Conservation (phyloP, 2,113 vertebrate genomes). For the Tinamus guttatus region DNA sequence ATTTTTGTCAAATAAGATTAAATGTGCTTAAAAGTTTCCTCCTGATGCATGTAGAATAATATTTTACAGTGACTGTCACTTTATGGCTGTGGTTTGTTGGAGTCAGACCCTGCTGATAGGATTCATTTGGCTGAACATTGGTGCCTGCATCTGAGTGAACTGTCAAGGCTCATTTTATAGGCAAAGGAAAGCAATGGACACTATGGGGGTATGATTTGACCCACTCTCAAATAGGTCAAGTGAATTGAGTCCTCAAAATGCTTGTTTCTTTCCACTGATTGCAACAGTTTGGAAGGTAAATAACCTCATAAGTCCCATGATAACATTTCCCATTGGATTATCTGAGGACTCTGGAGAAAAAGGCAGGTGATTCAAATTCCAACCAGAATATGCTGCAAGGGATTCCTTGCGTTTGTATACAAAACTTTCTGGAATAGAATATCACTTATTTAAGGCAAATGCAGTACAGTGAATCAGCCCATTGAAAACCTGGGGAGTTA, state of each 20-base stretch:
- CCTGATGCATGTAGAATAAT: neutral
- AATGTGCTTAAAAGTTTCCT: conserved; percentile 4
- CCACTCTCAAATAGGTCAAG: neutral
- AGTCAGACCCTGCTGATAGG: neutral
- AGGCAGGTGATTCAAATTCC: neutral
- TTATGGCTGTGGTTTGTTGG: neutral
- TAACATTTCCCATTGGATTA: neutral
- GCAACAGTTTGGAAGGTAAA: neutral
- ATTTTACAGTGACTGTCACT: neutral
- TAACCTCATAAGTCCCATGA: neutral
- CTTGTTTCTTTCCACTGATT: neutral
- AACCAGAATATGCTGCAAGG: neutral
- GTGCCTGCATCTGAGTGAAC: neutral
- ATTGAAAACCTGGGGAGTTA: neutral
- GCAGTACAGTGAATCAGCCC: neutral
- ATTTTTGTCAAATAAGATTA: conserved; percentile 36
- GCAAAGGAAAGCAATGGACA: neutral
- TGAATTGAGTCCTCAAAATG: neutral
- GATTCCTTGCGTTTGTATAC: neutral
- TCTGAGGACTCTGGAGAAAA: neutral
- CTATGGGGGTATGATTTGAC: neutral
- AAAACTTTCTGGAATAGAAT: neutral
- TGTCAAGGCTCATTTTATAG: neutral
- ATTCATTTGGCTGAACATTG: neutral
- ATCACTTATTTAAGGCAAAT: neutral